Base-by-base conservation (phyloP, 2,113 vertebrate species). In the Bungarus multicinctus region DNA sequence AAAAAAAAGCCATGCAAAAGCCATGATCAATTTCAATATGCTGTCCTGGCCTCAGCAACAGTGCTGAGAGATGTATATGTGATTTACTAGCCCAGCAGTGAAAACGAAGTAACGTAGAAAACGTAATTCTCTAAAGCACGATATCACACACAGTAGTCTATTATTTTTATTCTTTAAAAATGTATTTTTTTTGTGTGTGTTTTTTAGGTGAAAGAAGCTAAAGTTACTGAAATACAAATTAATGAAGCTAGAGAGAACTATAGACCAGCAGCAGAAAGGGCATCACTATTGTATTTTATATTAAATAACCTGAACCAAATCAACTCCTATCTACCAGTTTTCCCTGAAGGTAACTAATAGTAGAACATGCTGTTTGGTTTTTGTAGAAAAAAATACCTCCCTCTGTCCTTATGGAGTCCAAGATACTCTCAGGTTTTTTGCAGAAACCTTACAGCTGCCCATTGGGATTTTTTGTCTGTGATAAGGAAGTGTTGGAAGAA, bases 251-350 rank as follows among this genome's bases (percentile, higher is more conserved):
- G 98, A 69, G 98, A 98, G 85, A 97, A 94, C 93, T 98, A 98
- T 94, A 95, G 98, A 23, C 96, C 97, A 0, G 97, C 95, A 0
- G 97, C 97, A 0, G 97, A 94, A 91, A 92, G 97, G 0, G 97
- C 98, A 0, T 97, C 98, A 1, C 94, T 98, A 22, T 96, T 98
- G 0, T 98, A 98, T 95, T 98, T 98, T 94, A 98, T 98, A 86
- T 96, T 98, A n/a, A 97, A 97, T 0, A 97, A 98, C 95, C 98
- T 98, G 90, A 95, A 95, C 96, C 98, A 98, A 90, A 98, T 98
- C 96, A 97, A 97, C 94, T 97, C 97, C 95, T 1, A 97, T 98
- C 95, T 98, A 98, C 94, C 98, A 98, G 95, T 98, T 98, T 95
- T 98, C 98, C 0, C 97, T 98, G 55, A 98, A 98, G 98, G 98